Conservation (phyloP, 2,113 vertebrate genomes). For the Hassar affinis region DNA sequence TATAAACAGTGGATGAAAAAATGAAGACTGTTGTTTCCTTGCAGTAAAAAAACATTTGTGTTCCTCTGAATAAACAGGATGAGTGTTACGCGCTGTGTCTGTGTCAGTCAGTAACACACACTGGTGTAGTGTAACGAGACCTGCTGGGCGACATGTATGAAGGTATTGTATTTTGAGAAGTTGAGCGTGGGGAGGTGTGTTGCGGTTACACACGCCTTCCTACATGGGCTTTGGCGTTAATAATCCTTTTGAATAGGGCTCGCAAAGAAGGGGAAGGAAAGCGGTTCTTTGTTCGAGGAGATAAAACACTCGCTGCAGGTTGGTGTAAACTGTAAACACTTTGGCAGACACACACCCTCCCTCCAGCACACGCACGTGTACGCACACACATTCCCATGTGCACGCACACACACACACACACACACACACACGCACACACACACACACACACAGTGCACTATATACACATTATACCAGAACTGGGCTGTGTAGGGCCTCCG, state of each 20-base stretch:
- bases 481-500: neutral
- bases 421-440: no score
- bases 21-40: no score
- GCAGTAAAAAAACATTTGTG: neutral
- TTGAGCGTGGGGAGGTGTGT: constrained; percentile 61
- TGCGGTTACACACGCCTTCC: constrained; percentile 67
- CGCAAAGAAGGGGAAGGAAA: constrained; percentile 75
- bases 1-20: neutral
- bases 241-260: constrained; percentile 65
- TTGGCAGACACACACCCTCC: constrained; percentile 44
- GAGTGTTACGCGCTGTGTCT: neutral
- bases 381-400: constrained; percentile 23
- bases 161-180: constrained; percentile 78
- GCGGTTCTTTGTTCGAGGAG: constrained; percentile 71
- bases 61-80: neutral
- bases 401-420: neutral
- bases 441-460: neutral
- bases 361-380: constrained; percentile 29
- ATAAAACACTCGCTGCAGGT: constrained; percentile 58
- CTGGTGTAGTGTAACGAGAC: constrained; percentile 16
- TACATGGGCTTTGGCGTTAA: constrained; percentile 57
- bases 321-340: constrained; percentile 51
- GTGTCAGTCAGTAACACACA: neutral
- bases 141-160: constrained; percentile 50
- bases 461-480: neutral